Conservation (phyloP, 37 sponge, comb jelly and placozoan species). For the Geodia barretti region DNA sequence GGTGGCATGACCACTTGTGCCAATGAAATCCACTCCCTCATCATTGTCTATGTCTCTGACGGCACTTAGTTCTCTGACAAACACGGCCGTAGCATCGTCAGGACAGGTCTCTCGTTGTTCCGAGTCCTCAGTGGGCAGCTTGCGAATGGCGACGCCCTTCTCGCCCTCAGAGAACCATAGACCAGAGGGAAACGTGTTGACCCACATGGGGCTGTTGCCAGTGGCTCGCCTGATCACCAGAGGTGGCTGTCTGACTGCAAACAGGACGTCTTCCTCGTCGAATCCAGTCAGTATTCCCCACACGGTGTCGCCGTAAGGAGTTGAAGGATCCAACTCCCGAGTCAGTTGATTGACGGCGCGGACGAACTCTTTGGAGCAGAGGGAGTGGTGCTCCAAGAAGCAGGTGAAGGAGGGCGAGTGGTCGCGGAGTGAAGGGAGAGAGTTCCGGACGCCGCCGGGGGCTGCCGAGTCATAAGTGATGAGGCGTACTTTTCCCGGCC, state of each 20-base stretch:
- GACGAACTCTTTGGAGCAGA: conserved; percentile 48
- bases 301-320: conserved; percentile 64
- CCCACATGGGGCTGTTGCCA: conserved; percentile 29
- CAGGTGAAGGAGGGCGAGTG: conserved; percentile 51
- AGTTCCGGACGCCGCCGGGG: neutral
- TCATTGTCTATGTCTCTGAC: conserved; percentile 25
- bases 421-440: conserved; percentile 21
- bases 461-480: conserved; percentile 6
- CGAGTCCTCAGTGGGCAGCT: neutral
- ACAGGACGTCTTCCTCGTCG: conserved; percentile 48
- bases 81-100: conserved; percentile 35
- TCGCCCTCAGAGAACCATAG: conserved; percentile 57
- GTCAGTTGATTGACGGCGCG: conserved; percentile 37
- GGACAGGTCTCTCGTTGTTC: conserved; percentile 24
- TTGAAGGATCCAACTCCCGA: conserved; percentile 54
- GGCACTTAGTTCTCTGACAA: conserved; percentile 40
- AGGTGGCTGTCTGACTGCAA: conserved; percentile 43
- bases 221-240: conserved; percentile 41
- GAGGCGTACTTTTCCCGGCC: conserved; percentile 36
- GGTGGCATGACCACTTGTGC: conserved; percentile 76
- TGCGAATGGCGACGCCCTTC: conserved; percentile 23
- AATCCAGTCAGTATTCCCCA: conserved; percentile 76
- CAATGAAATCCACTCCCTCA: conserved; percentile 63
- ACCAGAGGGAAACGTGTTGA: conserved; percentile 62
- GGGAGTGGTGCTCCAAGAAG: conserved; percentile 56